Evolutionary conservation across 1,140 invertebrate genomes (phyloP).

Genomic region (Dendrolimus punctatus): DNA sequence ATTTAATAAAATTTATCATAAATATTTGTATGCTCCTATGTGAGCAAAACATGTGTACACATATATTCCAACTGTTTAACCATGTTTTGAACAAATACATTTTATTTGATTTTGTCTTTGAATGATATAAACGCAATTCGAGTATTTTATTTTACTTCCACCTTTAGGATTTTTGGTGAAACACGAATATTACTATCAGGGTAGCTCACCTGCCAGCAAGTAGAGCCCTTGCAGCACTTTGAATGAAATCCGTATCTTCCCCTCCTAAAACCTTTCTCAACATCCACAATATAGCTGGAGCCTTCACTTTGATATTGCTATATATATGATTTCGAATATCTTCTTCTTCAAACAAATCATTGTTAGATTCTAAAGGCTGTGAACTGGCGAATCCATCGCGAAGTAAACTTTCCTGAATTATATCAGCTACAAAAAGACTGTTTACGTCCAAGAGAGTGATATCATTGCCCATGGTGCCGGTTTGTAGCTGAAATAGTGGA

Average conservation of each 20-base stretch:
- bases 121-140: no score
- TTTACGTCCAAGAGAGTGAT: constrained; percentile 38
- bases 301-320: constrained; percentile 38
- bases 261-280: constrained; percentile 29
- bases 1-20: no score
- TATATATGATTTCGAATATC: constrained; percentile 30
- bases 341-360: constrained; percentile 32
- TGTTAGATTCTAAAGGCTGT: constrained; percentile 16
- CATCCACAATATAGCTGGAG: constrained; percentile 48
- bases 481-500: constrained; percentile 41
- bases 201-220: constrained; percentile 25
- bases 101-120: no score
- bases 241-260: constrained; percentile 32
- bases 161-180: background rate
- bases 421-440: constrained; percentile 47
- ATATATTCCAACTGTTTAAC: no score
- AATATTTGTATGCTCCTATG: no score
- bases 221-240: constrained; percentile 26
- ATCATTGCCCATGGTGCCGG: constrained; percentile 16
- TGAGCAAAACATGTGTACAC: no score
- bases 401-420: constrained; percentile 52
- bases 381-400: constrained; percentile 29
- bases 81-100: no score
- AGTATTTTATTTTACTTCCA: no score
- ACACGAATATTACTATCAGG: background rate